These are phyloP conservation scores for Drosophila pullipes DNA, from an alignment of 2,888 invertebrate species.

Conservation along the genomic window DNA sequence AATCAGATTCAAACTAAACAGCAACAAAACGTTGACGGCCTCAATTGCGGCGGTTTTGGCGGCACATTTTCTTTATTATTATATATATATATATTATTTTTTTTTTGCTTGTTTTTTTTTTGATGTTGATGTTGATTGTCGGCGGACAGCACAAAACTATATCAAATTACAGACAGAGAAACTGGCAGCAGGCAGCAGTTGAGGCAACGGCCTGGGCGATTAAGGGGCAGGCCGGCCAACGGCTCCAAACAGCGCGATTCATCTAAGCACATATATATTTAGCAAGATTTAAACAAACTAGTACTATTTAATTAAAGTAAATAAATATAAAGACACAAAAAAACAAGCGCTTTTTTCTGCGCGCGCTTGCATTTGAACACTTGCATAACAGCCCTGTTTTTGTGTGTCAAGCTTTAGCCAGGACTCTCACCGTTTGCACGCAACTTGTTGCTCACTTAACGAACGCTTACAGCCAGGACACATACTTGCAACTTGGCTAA, in stretches of 20 bases:
- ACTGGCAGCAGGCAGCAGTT: constrained; percentile 14
- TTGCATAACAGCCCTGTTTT: constrained; percentile 35
- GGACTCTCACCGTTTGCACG: background rate
- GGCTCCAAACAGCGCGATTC: background rate
- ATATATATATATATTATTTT: background rate
- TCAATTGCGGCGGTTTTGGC: constrained; percentile 69
- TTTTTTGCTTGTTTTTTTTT: constrained; percentile 30
- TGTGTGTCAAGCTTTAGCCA: background rate
- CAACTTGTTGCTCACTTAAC: constrained; percentile 11
- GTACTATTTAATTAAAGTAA: background rate
- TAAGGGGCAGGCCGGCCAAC: constrained; percentile 4
- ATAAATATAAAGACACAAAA: background rate
- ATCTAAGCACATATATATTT: background rate
- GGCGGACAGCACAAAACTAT: constrained; percentile 77
- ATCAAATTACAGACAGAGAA: constrained; percentile 64
- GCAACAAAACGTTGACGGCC: constrained; percentile 46
- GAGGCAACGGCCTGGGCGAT: constrained; percentile 5
- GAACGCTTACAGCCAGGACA: background rate
- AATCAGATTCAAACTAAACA: constrained; percentile 23
- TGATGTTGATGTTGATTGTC: constrained; percentile 50
- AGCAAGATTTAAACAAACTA: background rate
- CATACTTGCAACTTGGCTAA: constrained; percentile 1
- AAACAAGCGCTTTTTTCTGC: background rate
- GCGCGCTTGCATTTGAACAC: background rate
- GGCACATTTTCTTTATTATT: constrained; percentile 49